A percentile compares a stretch with the other conserved stretches of the same genome.
phyloP scores from a whole-genome alignment of 2,797 vertebrate species.

The Dallia pectoralis region DNA sequence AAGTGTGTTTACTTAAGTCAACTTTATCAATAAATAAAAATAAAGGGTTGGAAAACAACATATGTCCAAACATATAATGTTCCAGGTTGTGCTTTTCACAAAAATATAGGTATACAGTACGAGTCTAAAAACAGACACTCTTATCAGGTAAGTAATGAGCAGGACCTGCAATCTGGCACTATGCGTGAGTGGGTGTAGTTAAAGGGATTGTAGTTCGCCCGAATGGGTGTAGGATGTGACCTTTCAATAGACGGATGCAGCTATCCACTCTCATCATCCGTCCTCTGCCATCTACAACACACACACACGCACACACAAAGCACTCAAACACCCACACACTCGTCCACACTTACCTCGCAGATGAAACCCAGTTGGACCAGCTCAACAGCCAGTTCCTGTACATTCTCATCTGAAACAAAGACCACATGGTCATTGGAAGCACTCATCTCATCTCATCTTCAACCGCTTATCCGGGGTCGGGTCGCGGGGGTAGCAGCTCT shows the following conservation, averaged over 20 bases:
- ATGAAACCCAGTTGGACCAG: constrained; percentile 95
- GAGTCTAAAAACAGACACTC: neutral
- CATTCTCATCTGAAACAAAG: constrained; percentile 85
- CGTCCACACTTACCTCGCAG: constrained; percentile 82
- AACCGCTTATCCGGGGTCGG: too few relatives aligned
- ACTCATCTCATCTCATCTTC: too few relatives aligned
- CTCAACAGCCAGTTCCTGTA: constrained; percentile 88
- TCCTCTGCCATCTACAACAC: constrained; percentile 1
- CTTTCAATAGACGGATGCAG: neutral
- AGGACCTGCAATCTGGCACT: neutral
- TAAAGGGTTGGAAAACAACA: too few relatives aligned
- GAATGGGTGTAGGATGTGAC: neutral
- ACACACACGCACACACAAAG: neutral
- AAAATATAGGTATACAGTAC: neutral
- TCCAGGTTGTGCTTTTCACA: too few relatives aligned
- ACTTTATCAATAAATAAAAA: too few relatives aligned
- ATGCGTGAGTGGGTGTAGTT: neutral
- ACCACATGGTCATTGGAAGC: constrained; percentile 23
- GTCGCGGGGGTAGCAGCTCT: too few relatives aligned
- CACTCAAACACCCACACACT: neutral
- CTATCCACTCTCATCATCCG: neutral
- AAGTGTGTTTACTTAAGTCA: too few relatives aligned
- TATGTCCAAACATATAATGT: too few relatives aligned
- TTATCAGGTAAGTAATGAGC: neutral
- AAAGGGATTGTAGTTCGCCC: neutral